Base-by-base conservation (phyloP, 2,797 vertebrate species). In the Sebastes oblongus region DNA sequence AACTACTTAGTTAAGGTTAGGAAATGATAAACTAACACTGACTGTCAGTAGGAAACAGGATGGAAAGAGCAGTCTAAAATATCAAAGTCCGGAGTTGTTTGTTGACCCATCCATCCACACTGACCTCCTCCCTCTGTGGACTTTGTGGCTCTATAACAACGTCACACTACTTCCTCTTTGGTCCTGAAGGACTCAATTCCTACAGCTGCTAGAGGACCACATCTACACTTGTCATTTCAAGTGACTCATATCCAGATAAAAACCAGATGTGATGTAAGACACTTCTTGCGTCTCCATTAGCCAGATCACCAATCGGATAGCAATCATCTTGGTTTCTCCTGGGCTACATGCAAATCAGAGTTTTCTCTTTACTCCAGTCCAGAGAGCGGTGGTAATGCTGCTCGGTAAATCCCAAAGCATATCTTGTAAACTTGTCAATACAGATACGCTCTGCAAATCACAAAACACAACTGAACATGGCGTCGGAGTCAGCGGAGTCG, bases 71-170 rank as follows among this genome's bases (percentile, higher is more conserved):
- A 14, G 59, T 54, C 9, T 62, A 56, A 54, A 42, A 9, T 54
- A 32, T 36, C 24, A 69, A 60, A 68, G 30, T 61, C 11, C 3
- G 0, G 12, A 3, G 25, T 71, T 32, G 64, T 66, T 46, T 27
- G n/a, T 52, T 72, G 54, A 72, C 16, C 61, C 62, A 29, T 54
- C 62, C 70, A 32, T 62, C 25, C 32, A 42, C 8, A 2, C 46
- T 39, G 22, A 72, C 70, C 64, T 73, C 62, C 39, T 6, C 22
- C 54, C 54, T 59, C 36, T 59, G 36, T 66, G 59, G 52, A 29
- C 13, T n/a, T 62, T 22, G 52, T 22, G 52, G 22, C 54, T 56
- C 1, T 25, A 56, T 56, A 24, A 56, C 22, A 29, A 7, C 20
- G 1, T 56, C 46, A 20, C 76, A 50, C 22, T 27, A 16, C 54